Percentiles rank a stretch among this genome's conserved stretches.
phyloP scores from a whole-genome alignment of 2,888 invertebrate species.

The Cenopis cana region DNA sequence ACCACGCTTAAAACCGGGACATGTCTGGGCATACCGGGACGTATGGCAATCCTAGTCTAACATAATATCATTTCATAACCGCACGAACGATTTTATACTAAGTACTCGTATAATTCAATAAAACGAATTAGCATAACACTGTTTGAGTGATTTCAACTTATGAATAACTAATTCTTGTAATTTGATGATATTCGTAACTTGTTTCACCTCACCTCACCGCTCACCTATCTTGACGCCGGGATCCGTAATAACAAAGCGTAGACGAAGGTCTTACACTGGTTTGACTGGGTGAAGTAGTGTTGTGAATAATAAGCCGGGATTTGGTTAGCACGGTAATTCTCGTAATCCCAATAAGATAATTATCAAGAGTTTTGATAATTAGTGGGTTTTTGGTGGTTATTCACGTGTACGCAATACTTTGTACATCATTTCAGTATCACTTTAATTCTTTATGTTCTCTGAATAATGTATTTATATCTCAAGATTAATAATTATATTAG shows the following conservation, averaged over 20 bases:
- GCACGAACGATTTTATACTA: background rate
- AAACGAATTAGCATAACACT: constrained; percentile 33
- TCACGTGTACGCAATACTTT: too few species aligned
- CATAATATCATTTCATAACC: background rate
- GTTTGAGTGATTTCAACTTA: constrained; percentile 22
- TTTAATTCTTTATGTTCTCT: too few species aligned
- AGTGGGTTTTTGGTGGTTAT: background rate
- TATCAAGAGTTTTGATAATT: constrained; percentile 8
- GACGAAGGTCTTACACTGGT: too few species aligned
- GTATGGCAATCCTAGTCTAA: background rate
- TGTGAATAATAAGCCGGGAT: background rate
- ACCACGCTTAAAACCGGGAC: too few species aligned
- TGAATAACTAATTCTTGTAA: constrained; percentile 39
- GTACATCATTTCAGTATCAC: too few species aligned
- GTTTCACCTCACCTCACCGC: too few species aligned
- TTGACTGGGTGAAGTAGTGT: too few species aligned
- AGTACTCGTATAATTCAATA: constrained; percentile 16
- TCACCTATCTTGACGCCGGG: too few species aligned
- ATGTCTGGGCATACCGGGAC: too few species aligned
- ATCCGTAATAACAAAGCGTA: too few species aligned
- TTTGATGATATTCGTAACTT: constrained; percentile 1
- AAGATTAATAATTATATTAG: too few species aligned
- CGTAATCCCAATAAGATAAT: background rate
- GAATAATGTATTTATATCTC: too few species aligned
- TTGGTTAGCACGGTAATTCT: constrained; percentile 1